Evolutionary conservation across 2,797 vertebrate species (phyloP).

Genomic region (Phylloscopus collybita): DNA sequence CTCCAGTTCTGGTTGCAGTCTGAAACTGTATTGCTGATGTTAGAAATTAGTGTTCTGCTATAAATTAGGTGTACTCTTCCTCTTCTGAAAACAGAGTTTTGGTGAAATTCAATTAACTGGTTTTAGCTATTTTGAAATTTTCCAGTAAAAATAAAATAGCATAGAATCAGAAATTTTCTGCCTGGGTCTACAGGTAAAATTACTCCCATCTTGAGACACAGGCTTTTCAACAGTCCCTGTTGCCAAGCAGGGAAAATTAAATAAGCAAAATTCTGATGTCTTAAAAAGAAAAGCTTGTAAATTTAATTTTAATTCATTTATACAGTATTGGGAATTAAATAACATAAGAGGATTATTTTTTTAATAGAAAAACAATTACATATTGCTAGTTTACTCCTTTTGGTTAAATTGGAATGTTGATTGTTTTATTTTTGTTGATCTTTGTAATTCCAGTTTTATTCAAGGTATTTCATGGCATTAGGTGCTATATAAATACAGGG

Average conservation of each 20-base stretch:
- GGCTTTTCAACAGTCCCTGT: not conserved
- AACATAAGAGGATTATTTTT: not conserved
- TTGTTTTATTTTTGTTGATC: not conserved
- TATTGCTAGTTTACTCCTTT: not conserved
- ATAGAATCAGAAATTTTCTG: not conserved
- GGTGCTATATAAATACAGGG: not conserved
- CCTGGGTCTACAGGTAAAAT: not conserved
- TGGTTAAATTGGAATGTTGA: not conserved
- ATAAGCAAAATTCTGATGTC: not conserved
- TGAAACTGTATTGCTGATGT: not conserved
- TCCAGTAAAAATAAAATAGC: not conserved
- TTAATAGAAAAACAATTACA: not conserved
- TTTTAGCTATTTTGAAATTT: not conserved
- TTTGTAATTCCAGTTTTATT: not conserved
- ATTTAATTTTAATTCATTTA: not conserved
- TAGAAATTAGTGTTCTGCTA: not conserved
- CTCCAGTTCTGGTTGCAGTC: not conserved
- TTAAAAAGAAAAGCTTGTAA: not conserved
- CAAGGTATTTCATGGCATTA: not conserved
- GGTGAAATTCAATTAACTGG: not conserved
- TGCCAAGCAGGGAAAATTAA: not conserved
- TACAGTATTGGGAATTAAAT: not conserved
- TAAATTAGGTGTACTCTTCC: not conserved
- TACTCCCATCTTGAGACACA: not conserved
- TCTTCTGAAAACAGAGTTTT: not conserved